A percentile compares a stretch with the other conserved stretches of the same genome.
Conservation (phyloP, 2,113 vertebrate species). For the Mobula birostris region DNA sequence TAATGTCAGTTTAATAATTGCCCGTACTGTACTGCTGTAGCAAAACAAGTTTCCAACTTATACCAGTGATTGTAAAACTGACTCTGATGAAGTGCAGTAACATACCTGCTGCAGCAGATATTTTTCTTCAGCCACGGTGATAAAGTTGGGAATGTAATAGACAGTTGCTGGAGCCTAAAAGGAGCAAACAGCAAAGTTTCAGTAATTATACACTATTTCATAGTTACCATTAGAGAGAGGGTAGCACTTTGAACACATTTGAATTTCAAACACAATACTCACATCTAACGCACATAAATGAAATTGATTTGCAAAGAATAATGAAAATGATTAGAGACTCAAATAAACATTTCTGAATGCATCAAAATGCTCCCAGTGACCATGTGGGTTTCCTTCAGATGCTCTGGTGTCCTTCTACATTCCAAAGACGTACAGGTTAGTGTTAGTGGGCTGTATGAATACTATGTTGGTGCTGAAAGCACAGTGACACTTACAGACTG, state of each 20-base stretch:
- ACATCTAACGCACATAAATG: neutral
- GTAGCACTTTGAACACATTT: neutral
- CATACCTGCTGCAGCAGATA: slow-evolving; percentile 67
- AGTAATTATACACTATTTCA: neutral
- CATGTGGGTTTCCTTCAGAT: too few relatives aligned
- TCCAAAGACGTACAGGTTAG: too few relatives aligned
- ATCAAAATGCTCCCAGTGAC: neutral
- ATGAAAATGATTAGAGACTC: neutral
- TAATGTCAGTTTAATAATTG: too few relatives aligned
- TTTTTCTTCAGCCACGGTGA: slow-evolving; percentile 68
- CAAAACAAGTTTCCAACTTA: too few relatives aligned
- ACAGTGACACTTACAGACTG: too few relatives aligned
- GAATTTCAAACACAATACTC: neutral
- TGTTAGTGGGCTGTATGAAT: too few relatives aligned
- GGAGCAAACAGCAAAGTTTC: slow-evolving; percentile 32
- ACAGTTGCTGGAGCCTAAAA: slow-evolving; percentile 62
- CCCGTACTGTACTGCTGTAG: too few relatives aligned
- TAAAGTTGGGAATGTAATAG: slow-evolving; percentile 77
- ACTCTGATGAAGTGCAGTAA: neutral
- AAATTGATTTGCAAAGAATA: neutral
- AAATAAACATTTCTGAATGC: neutral
- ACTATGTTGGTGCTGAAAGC: too few relatives aligned
- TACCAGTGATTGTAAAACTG: too few relatives aligned
- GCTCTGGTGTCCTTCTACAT: too few relatives aligned
- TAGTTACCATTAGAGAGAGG: neutral